Percentiles rank a stretch among this genome's conserved stretches.
These are phyloP conservation scores for Aurelia sp. DNA, from an alignment of 30 jellyfish, hydroid and myxozoan genomes.

Conservation along the genomic window DNA sequence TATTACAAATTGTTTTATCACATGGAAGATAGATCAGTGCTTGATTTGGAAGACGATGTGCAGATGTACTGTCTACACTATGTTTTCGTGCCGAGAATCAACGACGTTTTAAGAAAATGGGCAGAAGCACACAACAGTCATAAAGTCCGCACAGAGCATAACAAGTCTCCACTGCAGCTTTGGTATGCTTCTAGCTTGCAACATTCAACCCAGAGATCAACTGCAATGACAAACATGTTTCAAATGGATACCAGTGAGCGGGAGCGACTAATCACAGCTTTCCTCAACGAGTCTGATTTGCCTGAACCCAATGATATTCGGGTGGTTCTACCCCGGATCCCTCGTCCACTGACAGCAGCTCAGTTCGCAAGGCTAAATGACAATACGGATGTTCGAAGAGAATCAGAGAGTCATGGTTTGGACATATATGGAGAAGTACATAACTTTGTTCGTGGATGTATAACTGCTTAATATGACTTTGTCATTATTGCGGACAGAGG, in stretches of 20 bases:
- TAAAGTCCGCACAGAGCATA: slow-evolving; percentile 26
- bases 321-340: slow-evolving; percentile 37
- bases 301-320: slow-evolving; percentile 30
- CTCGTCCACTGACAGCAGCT: slow-evolving; percentile 41
- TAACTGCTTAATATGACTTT: neutral
- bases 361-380: slow-evolving; percentile 9
- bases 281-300: neutral
- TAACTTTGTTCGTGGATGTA: slow-evolving; percentile 23
- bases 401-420: slow-evolving; percentile 25
- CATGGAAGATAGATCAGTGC: slow-evolving; percentile 22
- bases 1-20: slow-evolving; percentile 24
- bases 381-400: slow-evolving; percentile 28
- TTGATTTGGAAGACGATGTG: slow-evolving; percentile 18
- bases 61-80: slow-evolving; percentile 41
- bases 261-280: slow-evolving; percentile 2
- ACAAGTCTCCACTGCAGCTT: slow-evolving; percentile 46
- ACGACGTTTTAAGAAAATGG: slow-evolving; percentile 32
- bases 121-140: slow-evolving; percentile 42
- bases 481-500: neutral
- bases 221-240: slow-evolving; percentile 36
- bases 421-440: slow-evolving; percentile 26
- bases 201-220: slow-evolving; percentile 2
- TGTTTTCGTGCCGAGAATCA: slow-evolving; percentile 29
- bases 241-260: slow-evolving; percentile 3
- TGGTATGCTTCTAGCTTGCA: slow-evolving; percentile 28